Percentiles rank a stretch among this genome's conserved stretches.
phyloP scores from a whole-genome alignment of 2,888 invertebrate species.

The Noctuana brunneofusca region DNA sequence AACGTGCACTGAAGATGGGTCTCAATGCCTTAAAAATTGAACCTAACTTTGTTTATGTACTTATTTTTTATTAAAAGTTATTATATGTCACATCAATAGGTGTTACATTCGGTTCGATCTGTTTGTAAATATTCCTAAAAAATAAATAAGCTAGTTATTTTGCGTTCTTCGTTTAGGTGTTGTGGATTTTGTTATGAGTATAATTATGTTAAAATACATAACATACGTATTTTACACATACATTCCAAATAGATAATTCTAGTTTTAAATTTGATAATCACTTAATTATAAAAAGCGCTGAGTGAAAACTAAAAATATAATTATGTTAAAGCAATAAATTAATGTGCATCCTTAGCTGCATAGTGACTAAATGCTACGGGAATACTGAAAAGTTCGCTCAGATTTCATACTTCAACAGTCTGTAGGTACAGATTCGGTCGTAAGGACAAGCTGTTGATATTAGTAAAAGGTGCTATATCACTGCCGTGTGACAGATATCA shows the following conservation, averaged over 20 bases:
- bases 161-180: neutral
- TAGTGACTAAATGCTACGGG: too few relatives aligned
- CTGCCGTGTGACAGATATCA: slow-evolving; percentile 24
- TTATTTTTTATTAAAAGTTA: neutral
- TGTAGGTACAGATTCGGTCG: neutral
- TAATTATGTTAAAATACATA: too few relatives aligned
- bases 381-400: too few relatives aligned
- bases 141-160: neutral
- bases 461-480: slow-evolving; percentile 38
- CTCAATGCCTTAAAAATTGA: neutral
- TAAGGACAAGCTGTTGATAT: neutral
- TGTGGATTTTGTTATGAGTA: neutral
- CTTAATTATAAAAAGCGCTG: too few relatives aligned
- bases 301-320: too few relatives aligned
- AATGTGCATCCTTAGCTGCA: too few relatives aligned
- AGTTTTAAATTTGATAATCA: neutral
- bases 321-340: too few relatives aligned
- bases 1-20: too few relatives aligned
- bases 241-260: neutral
- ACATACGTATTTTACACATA: neutral
- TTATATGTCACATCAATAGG: neutral
- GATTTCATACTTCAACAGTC: too few relatives aligned
- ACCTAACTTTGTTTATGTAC: neutral
- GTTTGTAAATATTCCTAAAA: neutral
- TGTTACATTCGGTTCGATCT: neutral